Evolutionary conservation across 2,113 vertebrate genomes (phyloP), one percentile per base, ranked within the genome.

Genomic region (Mesitornis unicolor): DNA sequence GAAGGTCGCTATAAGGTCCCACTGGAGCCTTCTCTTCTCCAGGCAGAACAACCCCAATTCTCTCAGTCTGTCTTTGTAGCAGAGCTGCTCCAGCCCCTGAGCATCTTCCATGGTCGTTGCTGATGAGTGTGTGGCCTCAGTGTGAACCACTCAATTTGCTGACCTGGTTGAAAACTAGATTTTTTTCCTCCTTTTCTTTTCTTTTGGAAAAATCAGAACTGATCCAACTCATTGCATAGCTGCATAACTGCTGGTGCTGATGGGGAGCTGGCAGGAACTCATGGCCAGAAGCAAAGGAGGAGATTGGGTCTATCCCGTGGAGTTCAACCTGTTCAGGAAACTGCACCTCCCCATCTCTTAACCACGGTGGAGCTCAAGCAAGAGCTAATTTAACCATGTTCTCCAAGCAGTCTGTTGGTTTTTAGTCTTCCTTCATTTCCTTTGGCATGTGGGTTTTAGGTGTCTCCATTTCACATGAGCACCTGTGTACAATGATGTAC

Each of bases 21-120:
- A n/a, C n/a, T n/a, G n/a, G n/a, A n/a, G n/a, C n/a, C n/a, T n/a
- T n/a, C n/a, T n/a, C n/a, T n/a, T n/a, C n/a, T n/a, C n/a, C n/a
- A n/a, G n/a, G n/a, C n/a, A n/a, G n/a, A n/a, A n/a, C n/a, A n/a
- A n/a, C n/a, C n/a, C n/a, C n/a, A n/a, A n/a, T n/a, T n/a, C n/a
- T n/a, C n/a, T n/a, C n/a, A n/a, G n/a, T n/a, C n/a, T n/a, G n/a
- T n/a, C n/a, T n/a, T n/a, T n/a, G n/a, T n/a, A n/a, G n/a, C n/a
- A n/a, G n/a, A n/a, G n/a, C n/a, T n/a, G n/a, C n/a, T n/a, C n/a
- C n/a, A n/a, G n/a, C n/a, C n/a, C n/a, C n/a, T n/a, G n/a, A n/a
- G n/a, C n/a, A 51, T 26, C 69, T 82, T 84, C 35, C 5, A 0
- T 1, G 4, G 16, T 43, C 36, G 16, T 54, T 1, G 1, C 29